A percentile compares a stretch with the other conserved stretches of the same genome.
phyloP scores from a whole-genome alignment of 2,888 invertebrate species.

The Eumerus sabulonum region DNA sequence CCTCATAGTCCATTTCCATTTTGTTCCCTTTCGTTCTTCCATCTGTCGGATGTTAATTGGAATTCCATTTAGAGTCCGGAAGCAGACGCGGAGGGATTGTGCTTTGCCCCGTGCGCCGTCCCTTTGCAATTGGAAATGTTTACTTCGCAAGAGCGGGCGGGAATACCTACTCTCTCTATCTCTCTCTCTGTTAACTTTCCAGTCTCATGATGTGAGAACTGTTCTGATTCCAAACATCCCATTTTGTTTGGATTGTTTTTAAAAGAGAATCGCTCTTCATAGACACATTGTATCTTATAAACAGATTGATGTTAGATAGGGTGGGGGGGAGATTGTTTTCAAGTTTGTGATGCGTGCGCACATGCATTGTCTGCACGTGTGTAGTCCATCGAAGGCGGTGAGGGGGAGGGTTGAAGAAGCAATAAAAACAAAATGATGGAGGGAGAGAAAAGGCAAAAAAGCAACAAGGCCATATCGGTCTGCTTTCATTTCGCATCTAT shows the following conservation, averaged over 20 bases:
- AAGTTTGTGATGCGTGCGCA: conserved; percentile 56
- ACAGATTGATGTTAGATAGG: no score
- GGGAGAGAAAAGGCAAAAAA: conserved; percentile 30
- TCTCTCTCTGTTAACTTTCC: not conserved
- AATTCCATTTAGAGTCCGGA: not conserved
- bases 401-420: no score
- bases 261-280: conserved; percentile 33
- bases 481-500: conserved; percentile 61
- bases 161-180: no score
- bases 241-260: conserved; percentile 31
- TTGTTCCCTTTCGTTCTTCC: conserved; percentile 18
- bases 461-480: conserved; percentile 64
- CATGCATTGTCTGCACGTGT: conserved; percentile 61
- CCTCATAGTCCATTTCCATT: conserved; percentile 46
- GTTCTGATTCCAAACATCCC: not conserved
- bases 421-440: conserved; percentile 21
- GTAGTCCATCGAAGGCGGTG: conserved; percentile 27
- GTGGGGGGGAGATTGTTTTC: conserved; percentile 19
- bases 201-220: no score
- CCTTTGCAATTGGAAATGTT: conserved; percentile 34
- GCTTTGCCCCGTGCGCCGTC: no score
- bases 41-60: not conserved
- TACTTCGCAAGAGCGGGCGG: conserved; percentile 10
- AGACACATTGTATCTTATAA: not conserved
- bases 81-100: not conserved